phyloP scores from a whole-genome alignment of 2,797 vertebrate genomes.

The Acrossocheilus fasciatus region DNA sequence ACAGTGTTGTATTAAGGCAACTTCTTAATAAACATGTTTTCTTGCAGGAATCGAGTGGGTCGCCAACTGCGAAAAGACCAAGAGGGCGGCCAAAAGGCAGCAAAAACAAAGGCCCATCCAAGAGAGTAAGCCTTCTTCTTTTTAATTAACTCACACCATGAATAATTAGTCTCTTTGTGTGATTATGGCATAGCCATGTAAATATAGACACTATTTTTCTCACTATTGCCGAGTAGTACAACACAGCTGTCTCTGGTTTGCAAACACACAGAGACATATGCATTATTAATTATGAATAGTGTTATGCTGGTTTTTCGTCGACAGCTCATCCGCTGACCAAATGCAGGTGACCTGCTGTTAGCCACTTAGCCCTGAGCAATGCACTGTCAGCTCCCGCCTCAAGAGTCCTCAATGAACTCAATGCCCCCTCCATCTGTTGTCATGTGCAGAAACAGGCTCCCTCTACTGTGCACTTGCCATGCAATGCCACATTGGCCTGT shows the following conservation, averaged over 20 bases:
- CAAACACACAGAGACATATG: constrained; percentile 6
- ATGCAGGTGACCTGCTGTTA: constrained; percentile 42
- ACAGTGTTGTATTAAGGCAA: not conserved
- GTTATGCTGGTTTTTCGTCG: constrained; percentile 17
- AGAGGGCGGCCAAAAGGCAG: constrained; percentile 73
- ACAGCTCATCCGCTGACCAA: constrained; percentile 30
- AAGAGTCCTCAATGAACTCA: constrained; percentile 54
- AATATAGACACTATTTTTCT: not conserved
- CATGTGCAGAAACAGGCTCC: constrained; percentile 35
- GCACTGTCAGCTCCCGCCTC: constrained; percentile 50
- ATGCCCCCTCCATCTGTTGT: constrained; percentile 60
- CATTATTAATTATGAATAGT: constrained; percentile 6
- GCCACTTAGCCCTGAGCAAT: constrained; percentile 38
- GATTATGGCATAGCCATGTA: not conserved
- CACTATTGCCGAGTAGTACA: not conserved
- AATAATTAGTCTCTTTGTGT: constrained; percentile 5
- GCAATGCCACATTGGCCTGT: not conserved
- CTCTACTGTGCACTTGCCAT: constrained; percentile 32
- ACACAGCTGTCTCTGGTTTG: constrained; percentile 25
- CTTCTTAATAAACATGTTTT: constrained; percentile 17
- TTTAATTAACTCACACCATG: constrained; percentile 2
- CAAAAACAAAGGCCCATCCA: constrained; percentile 88
- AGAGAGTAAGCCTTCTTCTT: constrained; percentile 81
- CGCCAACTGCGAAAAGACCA: constrained; percentile 65
- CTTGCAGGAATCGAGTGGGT: constrained; percentile 88